phyloP scores from a whole-genome alignment of 2,888 invertebrate genomes.

The Drosophila setosimentum region DNA sequence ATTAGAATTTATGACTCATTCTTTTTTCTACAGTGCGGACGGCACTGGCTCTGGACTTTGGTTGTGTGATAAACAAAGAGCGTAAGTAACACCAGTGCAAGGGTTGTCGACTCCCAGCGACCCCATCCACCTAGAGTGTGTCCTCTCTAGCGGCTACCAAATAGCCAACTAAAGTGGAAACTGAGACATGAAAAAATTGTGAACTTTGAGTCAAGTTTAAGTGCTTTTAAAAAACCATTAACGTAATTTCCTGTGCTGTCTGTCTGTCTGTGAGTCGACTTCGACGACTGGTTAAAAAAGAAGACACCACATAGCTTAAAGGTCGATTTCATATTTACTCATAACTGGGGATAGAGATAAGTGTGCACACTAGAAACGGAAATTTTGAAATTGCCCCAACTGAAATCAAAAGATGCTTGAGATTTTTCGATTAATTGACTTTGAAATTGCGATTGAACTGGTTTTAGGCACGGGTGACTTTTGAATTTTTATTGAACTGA shows the following conservation, averaged over 20 bases:
- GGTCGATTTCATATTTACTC: slow-evolving; percentile 29
- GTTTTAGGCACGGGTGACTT: neutral
- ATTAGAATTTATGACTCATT: slow-evolving; percentile 76
- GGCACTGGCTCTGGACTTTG: slow-evolving; percentile 2
- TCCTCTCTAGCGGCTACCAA: slow-evolving; percentile 21
- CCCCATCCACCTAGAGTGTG: neutral
- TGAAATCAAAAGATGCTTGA: slow-evolving; percentile 15
- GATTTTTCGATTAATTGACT: neutral
- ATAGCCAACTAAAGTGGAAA: slow-evolving; percentile 36
- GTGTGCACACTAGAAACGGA: slow-evolving; percentile 21
- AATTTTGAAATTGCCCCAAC: slow-evolving; percentile 46
- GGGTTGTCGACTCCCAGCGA: slow-evolving; percentile 53
- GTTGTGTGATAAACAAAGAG: slow-evolving; percentile 66
- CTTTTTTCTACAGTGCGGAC: slow-evolving; percentile 5
- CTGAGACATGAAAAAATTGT: slow-evolving; percentile 2
- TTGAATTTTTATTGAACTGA: neutral
- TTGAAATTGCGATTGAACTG: neutral
- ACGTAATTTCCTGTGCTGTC: slow-evolving; percentile 69
- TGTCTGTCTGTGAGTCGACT: slow-evolving; percentile 48
- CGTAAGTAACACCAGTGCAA: slow-evolving; percentile 57
- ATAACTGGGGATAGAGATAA: slow-evolving; percentile 21
- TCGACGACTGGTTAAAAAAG: slow-evolving; percentile 1
- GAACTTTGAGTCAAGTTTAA: slow-evolving; percentile 71
- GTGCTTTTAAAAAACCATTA: slow-evolving; percentile 81
- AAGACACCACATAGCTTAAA: slow-evolving; percentile 8